Percentiles rank a stretch among this genome's conserved stretches.
These are phyloP conservation scores for Idaea dimidiata DNA, from an alignment of 2,888 invertebrate species.

Conservation along the genomic window DNA sequence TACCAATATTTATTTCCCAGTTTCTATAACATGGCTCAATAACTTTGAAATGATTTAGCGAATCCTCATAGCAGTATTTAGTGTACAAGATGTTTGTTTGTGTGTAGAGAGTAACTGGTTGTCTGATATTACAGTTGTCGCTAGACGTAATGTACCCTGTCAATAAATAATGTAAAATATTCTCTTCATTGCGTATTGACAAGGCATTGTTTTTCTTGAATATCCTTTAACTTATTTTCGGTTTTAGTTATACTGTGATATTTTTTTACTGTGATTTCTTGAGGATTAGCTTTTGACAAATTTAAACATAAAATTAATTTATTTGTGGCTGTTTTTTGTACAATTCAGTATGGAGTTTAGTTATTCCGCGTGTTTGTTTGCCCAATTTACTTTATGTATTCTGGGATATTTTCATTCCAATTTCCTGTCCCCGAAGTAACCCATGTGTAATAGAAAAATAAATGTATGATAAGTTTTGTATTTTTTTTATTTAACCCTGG, in stretches of 20 bases:
- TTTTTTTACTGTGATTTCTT: slow-evolving; percentile 62
- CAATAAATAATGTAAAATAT: slow-evolving; percentile 29
- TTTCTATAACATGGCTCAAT: neutral
- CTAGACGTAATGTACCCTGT: slow-evolving; percentile 44
- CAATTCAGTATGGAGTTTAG: slow-evolving; percentile 23
- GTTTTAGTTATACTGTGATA: slow-evolving; percentile 57
- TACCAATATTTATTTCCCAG: neutral
- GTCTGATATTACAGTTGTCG: slow-evolving; percentile 49
- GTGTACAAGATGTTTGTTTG: slow-evolving; percentile 48
- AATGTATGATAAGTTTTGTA: slow-evolving; percentile 15
- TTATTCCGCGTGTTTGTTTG: slow-evolving; percentile 22
- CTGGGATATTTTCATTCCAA: slow-evolving; percentile 40
- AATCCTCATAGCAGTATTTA: slow-evolving; percentile 68
- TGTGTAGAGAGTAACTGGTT: slow-evolving; percentile 41
- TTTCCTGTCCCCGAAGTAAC: slow-evolving; percentile 33
- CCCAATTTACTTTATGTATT: slow-evolving; percentile 22
- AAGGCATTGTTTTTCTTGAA: slow-evolving; percentile 43
- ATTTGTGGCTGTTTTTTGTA: slow-evolving; percentile 24
- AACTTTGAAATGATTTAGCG: slow-evolving; percentile 14
- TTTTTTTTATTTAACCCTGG: slow-evolving; percentile 10
- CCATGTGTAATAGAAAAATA: slow-evolving; percentile 39
- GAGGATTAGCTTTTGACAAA: slow-evolving; percentile 53
- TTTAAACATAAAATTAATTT: neutral
- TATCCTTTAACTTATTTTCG: slow-evolving; percentile 23
- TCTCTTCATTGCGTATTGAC: slow-evolving; percentile 4